phyloP scores from a whole-genome alignment of 2,888 invertebrate species.

The Drosophila tripunctata region DNA sequence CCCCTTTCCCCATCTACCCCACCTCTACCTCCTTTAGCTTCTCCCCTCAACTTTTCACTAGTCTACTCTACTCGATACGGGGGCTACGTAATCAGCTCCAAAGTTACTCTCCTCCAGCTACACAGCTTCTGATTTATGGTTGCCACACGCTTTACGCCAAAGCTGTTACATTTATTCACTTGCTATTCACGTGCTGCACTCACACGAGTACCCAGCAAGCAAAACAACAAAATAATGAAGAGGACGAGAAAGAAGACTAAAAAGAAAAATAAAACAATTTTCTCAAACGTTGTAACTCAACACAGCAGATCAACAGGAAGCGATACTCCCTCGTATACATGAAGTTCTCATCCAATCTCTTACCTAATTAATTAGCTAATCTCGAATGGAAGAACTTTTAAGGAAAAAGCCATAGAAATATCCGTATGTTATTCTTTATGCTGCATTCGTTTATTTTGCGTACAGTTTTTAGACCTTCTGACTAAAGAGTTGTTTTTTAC shows the following conservation, averaged over 20 bases:
- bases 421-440: background rate
- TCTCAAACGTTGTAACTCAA: constrained; percentile 1
- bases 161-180: constrained; percentile 42
- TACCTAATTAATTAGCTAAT: constrained; percentile 8
- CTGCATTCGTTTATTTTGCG: background rate
- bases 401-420: background rate
- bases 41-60: background rate
- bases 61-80: background rate
- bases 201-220: background rate
- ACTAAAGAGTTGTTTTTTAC: background rate
- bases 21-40: background rate
- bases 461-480: background rate
- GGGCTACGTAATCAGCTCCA: constrained; percentile 57
- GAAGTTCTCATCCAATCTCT: background rate
- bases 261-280: constrained; percentile 11
- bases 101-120: constrained; percentile 18
- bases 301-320: constrained; percentile 27
- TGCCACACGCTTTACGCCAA: constrained; percentile 47
- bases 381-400: background rate
- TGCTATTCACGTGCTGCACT: constrained; percentile 26
- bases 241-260: no score
- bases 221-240: background rate
- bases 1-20: background rate
- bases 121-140: constrained; percentile 54
- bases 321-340: constrained; percentile 5